Percentiles rank a stretch among this genome's conserved stretches.
These are phyloP conservation scores for Zapornia atra DNA, from an alignment of 2,113 vertebrate genomes.

Conservation along the genomic window DNA sequence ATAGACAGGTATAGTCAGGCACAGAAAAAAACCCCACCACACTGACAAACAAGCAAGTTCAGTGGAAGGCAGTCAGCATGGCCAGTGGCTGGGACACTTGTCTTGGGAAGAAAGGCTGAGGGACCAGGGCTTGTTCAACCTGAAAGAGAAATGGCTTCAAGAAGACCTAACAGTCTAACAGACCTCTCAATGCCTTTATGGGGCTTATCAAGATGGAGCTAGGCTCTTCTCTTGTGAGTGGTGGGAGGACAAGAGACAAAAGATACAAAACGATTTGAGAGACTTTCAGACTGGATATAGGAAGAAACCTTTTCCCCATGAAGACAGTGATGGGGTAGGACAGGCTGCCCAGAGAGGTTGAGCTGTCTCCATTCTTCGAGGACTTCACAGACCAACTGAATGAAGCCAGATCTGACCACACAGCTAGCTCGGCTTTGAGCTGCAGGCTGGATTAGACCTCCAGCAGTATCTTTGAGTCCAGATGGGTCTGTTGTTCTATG, in stretches of 20 bases:
- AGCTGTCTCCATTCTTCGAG: background rate
- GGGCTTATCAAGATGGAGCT: background rate
- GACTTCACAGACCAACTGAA: background rate
- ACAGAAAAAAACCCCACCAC: background rate
- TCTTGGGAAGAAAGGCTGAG: background rate
- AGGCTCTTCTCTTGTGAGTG: background rate
- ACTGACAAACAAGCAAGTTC: background rate
- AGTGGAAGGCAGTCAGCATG: background rate
- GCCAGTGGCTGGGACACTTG: background rate
- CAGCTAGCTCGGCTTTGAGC: background rate
- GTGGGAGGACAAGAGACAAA: too few relatives aligned
- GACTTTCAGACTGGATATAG: background rate
- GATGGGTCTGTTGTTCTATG: background rate
- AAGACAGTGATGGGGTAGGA: background rate
- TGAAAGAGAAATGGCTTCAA: background rate
- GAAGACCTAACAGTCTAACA: background rate
- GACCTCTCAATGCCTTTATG: background rate
- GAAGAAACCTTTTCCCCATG: background rate
- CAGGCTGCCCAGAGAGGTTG: background rate
- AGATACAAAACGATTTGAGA: background rate
- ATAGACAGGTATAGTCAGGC: background rate
- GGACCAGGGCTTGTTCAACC: background rate
- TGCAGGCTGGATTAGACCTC: background rate
- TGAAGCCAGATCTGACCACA: background rate
- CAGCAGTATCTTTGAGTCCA: background rate